Evolutionary conservation across 2,888 invertebrate genomes (phyloP), one percentile per base, ranked within the genome.

Genomic region (Pollenia labialis): DNA sequence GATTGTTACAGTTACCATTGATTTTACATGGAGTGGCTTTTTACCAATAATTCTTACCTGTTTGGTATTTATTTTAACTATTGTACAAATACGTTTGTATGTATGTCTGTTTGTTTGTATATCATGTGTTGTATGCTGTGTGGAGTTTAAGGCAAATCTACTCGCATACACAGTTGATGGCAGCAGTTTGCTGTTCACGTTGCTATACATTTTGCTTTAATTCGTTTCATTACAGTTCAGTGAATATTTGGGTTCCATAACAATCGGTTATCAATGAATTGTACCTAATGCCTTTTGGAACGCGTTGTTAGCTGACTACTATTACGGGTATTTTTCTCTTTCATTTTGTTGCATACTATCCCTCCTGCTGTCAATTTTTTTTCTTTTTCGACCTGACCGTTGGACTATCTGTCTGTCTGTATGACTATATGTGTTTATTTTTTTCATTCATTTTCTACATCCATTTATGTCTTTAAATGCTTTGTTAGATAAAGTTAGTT

Each of bases 191-290:
- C 6, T 32, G 32, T 32, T 32, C 32, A 32, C 16, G 32, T 64
- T 48, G 46, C 50, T 69, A 11, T 4, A 54, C 66, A 90, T 91
- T 32, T 32, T 69, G 68, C 75, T 75, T 91, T 92, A 92, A 92
- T 91, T 91, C 91, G 90, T 92, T 92, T 90, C 91, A 90, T 91
- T 90, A 91, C 92, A 91, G 92, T 91, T 92, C 91, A 91, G 88
- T 92, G 91, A 90, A 90, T 92, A 91, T 91, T 91, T 91, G 91
- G 91, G 91, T 91, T 90, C 90, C 90, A 90, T 90, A 91, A 91
- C 91, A 91, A 91, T 91, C 91, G 91, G 90, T 90, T 91, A 91
- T 90, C 91, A 91, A 91, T 91, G 91, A 90, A 91, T 90, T 90
- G 91, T 90, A 90, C 90, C 90, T 91, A 90, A 91, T 90, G 90